Conservation (phyloP, 2,888 invertebrate species). For the Papilio gigon region DNA sequence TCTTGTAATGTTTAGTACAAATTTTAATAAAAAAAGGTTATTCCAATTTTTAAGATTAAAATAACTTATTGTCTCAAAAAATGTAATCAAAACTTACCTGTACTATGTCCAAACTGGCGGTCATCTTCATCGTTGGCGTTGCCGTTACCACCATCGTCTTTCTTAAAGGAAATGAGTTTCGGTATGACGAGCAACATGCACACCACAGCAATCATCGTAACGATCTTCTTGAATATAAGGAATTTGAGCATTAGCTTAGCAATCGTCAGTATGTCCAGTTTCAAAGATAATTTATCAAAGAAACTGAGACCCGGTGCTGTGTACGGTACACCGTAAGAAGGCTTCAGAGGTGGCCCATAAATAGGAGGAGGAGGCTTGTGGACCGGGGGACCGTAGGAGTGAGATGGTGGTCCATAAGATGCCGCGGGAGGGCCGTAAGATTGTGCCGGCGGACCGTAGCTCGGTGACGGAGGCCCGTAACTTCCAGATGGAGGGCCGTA, state of each 20-base stretch:
- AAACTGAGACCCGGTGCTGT: conserved; percentile 80
- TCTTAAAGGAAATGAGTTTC: conserved; percentile 82
- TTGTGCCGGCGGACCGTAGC: conserved; percentile 67
- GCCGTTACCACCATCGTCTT: conserved; percentile 60
- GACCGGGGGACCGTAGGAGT: conserved; percentile 67
- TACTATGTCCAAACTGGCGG: conserved; percentile 58
- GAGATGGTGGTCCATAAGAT: conserved; percentile 73
- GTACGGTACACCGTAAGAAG: conserved; percentile 81
- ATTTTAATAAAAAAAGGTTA: too few relatives aligned
- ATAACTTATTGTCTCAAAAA: too few relatives aligned
- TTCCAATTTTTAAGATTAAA: too few relatives aligned
- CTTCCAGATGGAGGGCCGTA: conserved; percentile 64
- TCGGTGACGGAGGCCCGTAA: conserved; percentile 71
- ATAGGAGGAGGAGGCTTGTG: conserved; percentile 63
- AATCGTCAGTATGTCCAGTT: conserved; percentile 86
- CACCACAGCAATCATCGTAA: conserved; percentile 89
- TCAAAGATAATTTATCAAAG: conserved; percentile 86
- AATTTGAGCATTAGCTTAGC: conserved; percentile 89
- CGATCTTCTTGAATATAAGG: conserved; percentile 90
- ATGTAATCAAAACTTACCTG: conserved; percentile 58
- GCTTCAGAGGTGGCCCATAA: conserved; percentile 74
- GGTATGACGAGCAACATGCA: conserved; percentile 90
- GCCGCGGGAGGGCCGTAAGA: conserved; percentile 69
- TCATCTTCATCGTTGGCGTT: conserved; percentile 66
- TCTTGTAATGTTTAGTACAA: too few relatives aligned